These are phyloP conservation scores for Otis tarda DNA, from an alignment of 2,113 vertebrate genomes.

Conservation along the genomic window DNA sequence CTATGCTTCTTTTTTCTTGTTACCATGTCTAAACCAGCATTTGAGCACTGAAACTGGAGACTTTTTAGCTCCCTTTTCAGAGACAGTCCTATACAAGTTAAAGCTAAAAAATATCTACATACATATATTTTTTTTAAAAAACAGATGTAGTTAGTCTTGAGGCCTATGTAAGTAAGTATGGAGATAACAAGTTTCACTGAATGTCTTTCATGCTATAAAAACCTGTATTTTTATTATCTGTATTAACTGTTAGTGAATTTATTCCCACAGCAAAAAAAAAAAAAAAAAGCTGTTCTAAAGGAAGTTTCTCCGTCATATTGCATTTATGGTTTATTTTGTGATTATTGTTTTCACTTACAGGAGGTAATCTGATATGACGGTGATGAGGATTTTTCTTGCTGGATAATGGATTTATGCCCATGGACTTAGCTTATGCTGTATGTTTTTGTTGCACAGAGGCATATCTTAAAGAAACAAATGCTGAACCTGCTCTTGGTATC, in stretches of 20 bases:
- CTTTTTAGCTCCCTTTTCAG: neutral
- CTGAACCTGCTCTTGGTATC: neutral
- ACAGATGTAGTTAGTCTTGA: neutral
- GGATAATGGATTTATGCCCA: neutral
- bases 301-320: neutral
- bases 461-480: neutral
- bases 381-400: neutral
- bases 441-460: neutral
- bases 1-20: slow-evolving; percentile 15
- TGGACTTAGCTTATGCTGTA: neutral
- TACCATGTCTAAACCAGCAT: neutral
- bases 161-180: neutral
- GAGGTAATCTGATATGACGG: neutral
- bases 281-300: neutral
- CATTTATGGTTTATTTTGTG: neutral
- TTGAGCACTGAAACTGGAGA: neutral
- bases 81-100: neutral
- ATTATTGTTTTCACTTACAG: neutral
- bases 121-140: neutral
- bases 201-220: neutral
- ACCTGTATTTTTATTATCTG: neutral
- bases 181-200: neutral
- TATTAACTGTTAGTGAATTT: neutral
- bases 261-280: neutral
- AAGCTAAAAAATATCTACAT: neutral